Percentiles rank a stretch among this genome's conserved stretches.
These are phyloP conservation scores for Telenomus remus DNA, from an alignment of 1,140 invertebrate species.

Conservation along the genomic window DNA sequence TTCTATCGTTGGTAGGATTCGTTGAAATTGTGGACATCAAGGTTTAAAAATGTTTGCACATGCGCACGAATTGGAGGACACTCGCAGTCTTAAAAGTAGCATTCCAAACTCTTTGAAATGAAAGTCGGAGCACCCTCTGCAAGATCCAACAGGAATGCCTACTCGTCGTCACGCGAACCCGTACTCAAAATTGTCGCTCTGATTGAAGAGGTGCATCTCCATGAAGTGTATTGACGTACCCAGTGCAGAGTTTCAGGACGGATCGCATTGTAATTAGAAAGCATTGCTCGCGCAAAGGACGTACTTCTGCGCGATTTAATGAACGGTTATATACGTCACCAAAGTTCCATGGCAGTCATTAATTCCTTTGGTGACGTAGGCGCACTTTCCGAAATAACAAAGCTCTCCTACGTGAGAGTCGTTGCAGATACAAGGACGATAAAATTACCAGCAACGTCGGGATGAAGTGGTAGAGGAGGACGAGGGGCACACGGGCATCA, in stretches of 20 bases:
- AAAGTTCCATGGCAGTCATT: slow-evolving; percentile 62
- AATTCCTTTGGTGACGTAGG: slow-evolving; percentile 68
- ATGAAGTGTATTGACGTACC: slow-evolving; percentile 27
- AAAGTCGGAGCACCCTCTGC: neutral
- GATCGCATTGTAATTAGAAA: slow-evolving; percentile 57
- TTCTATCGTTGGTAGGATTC: no score
- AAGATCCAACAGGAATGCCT: neutral
- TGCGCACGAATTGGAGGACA: no score
- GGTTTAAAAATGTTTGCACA: no score
- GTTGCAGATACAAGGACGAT: slow-evolving; percentile 71
- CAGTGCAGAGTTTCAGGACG: slow-evolving; percentile 25
- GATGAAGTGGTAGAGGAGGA: slow-evolving; percentile 27
- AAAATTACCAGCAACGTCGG: slow-evolving; percentile 68
- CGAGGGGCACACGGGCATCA: slow-evolving; percentile 4
- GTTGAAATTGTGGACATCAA: no score
- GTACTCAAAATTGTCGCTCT: slow-evolving; percentile 12
- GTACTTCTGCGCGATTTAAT: slow-evolving; percentile 60
- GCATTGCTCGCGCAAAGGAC: slow-evolving; percentile 56
- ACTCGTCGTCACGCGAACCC: slow-evolving; percentile 12
- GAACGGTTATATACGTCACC: slow-evolving; percentile 57
- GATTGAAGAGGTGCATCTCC: slow-evolving; percentile 37
- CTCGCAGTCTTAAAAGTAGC: no score
- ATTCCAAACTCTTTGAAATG: neutral
- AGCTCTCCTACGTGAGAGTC: slow-evolving; percentile 70
- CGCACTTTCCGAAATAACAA: slow-evolving; percentile 70